These are phyloP conservation scores for Rhagonycha lutea DNA, from an alignment of 2,888 invertebrate genomes.

Conservation along the genomic window DNA sequence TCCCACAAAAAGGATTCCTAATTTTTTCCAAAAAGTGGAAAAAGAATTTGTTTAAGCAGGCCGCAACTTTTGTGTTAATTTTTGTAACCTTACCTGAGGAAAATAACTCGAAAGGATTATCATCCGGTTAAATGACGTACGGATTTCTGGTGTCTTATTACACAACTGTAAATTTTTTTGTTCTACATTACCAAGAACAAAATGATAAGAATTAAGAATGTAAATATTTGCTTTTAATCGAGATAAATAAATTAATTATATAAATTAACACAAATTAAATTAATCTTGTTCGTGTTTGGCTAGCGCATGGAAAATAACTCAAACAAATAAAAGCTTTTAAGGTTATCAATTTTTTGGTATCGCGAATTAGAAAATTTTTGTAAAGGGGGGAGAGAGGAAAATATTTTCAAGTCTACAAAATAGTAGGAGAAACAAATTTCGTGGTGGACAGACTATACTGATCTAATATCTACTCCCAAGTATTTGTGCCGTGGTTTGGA, in stretches of 20 bases:
- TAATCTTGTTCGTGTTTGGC: neutral
- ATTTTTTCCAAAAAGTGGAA: neutral
- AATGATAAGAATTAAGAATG: neutral
- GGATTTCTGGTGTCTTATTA: neutral
- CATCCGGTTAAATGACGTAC: neutral
- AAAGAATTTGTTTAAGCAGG: neutral
- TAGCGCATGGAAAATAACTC: neutral
- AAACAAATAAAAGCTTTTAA: neutral
- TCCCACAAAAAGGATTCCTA: neutral
- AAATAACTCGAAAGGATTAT: neutral
- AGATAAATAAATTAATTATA: neutral
- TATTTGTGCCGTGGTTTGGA: too few species aligned
- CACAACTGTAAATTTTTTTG: neutral
- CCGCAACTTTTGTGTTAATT: neutral
- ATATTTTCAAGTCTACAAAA: too few species aligned
- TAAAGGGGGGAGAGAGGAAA: too few species aligned
- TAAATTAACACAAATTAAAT: neutral
- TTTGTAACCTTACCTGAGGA: neutral
- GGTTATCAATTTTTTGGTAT: neutral
- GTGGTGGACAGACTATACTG: too few species aligned
- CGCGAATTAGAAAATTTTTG: neutral
- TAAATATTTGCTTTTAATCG: neutral
- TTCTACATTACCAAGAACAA: neutral
- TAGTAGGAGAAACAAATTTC: too few species aligned
- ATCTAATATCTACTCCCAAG: too few species aligned